Conservation (phyloP, 2,888 invertebrate genomes). For the Deroplatys truncata region DNA sequence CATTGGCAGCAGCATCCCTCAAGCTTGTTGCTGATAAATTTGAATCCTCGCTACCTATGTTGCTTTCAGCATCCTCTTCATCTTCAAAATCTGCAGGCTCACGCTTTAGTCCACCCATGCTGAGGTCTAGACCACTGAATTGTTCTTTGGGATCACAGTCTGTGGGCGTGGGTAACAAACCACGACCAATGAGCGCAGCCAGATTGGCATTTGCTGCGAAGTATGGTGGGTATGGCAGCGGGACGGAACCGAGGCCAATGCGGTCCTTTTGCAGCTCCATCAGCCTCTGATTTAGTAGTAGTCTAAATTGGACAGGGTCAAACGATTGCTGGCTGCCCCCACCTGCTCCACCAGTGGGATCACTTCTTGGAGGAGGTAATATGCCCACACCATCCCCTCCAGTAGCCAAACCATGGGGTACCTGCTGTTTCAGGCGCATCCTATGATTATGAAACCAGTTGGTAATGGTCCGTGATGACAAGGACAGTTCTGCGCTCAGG, state of each 20-base stretch:
- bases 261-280: slow-evolving; percentile 83
- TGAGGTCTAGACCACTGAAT: slow-evolving; percentile 81
- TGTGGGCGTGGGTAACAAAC: slow-evolving; percentile 55
- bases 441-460: slow-evolving; percentile 99
- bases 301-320: slow-evolving; percentile 87
- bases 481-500: slow-evolving; percentile 82
- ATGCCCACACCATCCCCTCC: slow-evolving; percentile 47
- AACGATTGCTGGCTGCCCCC: slow-evolving; percentile 60
- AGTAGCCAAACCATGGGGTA: slow-evolving; percentile 69
- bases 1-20: slow-evolving; percentile 32
- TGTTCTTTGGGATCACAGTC: slow-evolving; percentile 62
- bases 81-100: slow-evolving; percentile 68
- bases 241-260: slow-evolving; percentile 59
- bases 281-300: slow-evolving; percentile 82
- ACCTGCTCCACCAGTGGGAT: not conserved
- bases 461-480: slow-evolving; percentile 93
- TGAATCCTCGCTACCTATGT: slow-evolving; percentile 67
- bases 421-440: slow-evolving; percentile 92
- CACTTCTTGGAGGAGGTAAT: slow-evolving; percentile 11
- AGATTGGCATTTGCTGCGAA: slow-evolving; percentile 72
- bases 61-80: slow-evolving; percentile 73
- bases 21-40: slow-evolving; percentile 46
- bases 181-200: slow-evolving; percentile 70
- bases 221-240: slow-evolving; percentile 71
- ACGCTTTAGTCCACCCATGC: slow-evolving; percentile 74